Base-by-base conservation (phyloP, 2,113 vertebrate species). In the Lethenteron reissneri region DNA sequence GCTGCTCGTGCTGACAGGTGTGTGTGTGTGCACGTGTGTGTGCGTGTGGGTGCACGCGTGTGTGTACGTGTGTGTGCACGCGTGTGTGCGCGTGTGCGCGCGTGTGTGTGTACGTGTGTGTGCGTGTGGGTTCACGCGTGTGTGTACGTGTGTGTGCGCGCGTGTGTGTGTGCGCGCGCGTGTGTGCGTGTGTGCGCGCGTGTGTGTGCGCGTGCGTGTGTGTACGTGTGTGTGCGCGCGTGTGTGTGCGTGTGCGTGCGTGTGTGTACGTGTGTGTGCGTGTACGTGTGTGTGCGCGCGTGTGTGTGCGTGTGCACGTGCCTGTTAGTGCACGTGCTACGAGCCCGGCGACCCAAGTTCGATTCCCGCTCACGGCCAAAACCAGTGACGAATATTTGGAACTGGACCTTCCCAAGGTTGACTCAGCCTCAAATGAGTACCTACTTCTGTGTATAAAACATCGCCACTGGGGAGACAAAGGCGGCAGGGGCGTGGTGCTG, bases 201-300 rank as follows among this genome's bases (percentile, higher is more conserved):
- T 2, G 1, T 2, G 60, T 2, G 17, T 64, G 17, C 3, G 17
- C 1, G 3, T 8, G 14, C 60, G n/a, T n/a, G n/a, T n/a, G n/a
- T n/a, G n/a, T n/a, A n/a, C n/a, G n/a, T n/a, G 60, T 62, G 60
- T 62, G 60, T 62, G 60, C n/a, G 60, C 2, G 60, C 3, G 60
- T 1, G 7, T 3, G 7, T 1, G 17, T 14, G 17, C 7, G 60
- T 64, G 17, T 64, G 17, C 7, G 17, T n/a, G n/a, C n/a, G n/a
- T n/a, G n/a, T n/a, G n/a, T n/a, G n/a, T n/a, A n/a, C n/a, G n/a
- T n/a, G n/a, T n/a, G n/a, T 64, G 60, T 4, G 60, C 1, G 17
- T 2, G 17, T 8, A 3, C 3, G 8, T 8, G 60, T 64, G 17
- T 64, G 7, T 64, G 60, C 17, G 1, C 3, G 17, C 7, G 17